These are phyloP conservation scores for Metaphire vulgaris DNA, from an alignment of 1,140 invertebrate genomes.

Conservation along the genomic window DNA sequence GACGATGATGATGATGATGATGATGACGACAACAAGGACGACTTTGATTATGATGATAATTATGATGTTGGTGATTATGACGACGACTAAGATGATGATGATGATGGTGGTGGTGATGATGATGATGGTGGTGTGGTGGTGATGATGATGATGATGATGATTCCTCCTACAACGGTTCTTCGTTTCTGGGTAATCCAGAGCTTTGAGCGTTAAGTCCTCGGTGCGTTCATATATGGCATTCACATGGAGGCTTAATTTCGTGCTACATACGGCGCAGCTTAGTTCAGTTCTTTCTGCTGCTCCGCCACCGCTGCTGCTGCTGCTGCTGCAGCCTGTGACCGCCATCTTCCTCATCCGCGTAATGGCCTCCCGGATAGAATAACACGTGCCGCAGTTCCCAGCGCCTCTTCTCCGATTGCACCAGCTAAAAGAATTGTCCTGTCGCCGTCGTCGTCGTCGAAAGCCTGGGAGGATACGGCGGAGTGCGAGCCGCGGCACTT, in stretches of 20 bases:
- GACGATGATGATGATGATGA: neutral
- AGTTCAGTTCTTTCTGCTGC: too few species aligned
- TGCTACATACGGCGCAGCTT: neutral
- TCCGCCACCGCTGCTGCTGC: neutral
- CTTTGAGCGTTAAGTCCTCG: neutral
- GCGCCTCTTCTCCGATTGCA: neutral
- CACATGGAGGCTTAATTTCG: neutral
- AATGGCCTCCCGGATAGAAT: neutral
- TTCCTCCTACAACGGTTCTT: too few species aligned
- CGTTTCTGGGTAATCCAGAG: neutral
- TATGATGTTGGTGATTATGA: neutral
- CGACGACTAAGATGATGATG: neutral
- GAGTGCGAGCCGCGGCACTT: neutral
- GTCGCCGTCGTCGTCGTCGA: neutral
- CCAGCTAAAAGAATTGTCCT: constrained; percentile 2
- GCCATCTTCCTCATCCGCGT: neutral
- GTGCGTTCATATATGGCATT: neutral
- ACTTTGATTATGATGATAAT: neutral
- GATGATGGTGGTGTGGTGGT: neutral
- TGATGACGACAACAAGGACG: neutral
- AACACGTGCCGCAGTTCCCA: neutral
- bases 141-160: neutral
- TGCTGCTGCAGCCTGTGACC: neutral
- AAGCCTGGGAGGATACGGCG: too few species aligned
- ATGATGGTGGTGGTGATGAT: neutral